Evolutionary conservation across 2,888 invertebrate species (phyloP).

Genomic region (Eustalomyia histrio): DNA sequence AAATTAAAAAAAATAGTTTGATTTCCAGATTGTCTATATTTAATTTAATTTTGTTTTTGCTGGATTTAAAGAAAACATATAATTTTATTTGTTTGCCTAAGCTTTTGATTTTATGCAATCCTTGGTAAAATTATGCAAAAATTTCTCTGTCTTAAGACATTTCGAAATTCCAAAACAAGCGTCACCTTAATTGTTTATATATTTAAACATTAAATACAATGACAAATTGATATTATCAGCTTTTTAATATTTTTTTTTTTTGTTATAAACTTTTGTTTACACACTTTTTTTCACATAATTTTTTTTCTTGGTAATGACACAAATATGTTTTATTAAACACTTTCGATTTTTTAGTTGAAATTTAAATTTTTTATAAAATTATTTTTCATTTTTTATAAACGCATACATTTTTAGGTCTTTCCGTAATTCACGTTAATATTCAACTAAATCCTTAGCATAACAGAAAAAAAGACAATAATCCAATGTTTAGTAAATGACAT

Average conservation of each 20-base stretch:
- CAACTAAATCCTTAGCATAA: conserved; percentile 54
- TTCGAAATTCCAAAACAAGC: not conserved
- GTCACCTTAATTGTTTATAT: not conserved
- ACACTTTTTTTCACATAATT: no score
- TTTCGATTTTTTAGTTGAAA: conserved; percentile 29
- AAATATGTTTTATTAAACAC: conserved; percentile 18
- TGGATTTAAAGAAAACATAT: no score
- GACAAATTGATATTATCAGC: conserved; percentile 34
- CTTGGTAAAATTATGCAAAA: no score
- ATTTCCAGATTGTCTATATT: no score
- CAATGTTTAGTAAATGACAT: conserved; percentile 60
- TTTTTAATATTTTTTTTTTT: conserved; percentile 5
- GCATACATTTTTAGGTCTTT: conserved; percentile 47
- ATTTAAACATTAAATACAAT: conserved; percentile 35
- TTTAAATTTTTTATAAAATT: not conserved
- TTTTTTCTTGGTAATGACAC: conserved; percentile 31
- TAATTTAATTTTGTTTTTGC: no score
- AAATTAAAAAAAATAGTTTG: no score
- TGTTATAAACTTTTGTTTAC: conserved; percentile 1
- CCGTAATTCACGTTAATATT: conserved; percentile 50
- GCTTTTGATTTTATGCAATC: no score
- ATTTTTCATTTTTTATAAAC: not conserved
- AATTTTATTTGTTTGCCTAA: no score
- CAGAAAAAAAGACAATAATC: conserved; percentile 43
- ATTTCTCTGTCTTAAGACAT: no score